Evolutionary conservation across 2,888 invertebrate species (phyloP).

Genomic region (Agrochola lychnidis): DNA sequence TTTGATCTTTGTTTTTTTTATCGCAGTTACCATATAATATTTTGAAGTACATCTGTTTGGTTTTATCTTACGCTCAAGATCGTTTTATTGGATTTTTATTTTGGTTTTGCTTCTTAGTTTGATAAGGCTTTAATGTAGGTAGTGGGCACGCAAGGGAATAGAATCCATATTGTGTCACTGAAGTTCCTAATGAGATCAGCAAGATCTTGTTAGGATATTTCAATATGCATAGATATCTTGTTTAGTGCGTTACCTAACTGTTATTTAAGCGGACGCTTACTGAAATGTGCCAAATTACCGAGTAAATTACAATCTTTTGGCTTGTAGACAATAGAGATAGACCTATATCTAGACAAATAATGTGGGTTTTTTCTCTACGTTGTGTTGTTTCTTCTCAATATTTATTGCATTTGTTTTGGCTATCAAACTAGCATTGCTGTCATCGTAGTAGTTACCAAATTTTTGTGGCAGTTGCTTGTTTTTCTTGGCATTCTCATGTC

Average conservation of each 20-base stretch:
- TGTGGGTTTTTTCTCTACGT: conserved; percentile 21
- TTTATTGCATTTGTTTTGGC: conserved; percentile 42
- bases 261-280: background rate
- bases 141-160: background rate
- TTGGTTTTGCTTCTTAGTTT: conserved; percentile 38
- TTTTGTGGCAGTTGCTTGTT: conserved; percentile 36
- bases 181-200: conserved; percentile 9
- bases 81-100: conserved; percentile 11
- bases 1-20: conserved; percentile 21
- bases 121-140: conserved; percentile 15
- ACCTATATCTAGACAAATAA: background rate
- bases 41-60: conserved; percentile 35
- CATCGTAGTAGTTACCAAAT: conserved; percentile 16
- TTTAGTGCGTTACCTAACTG: background rate
- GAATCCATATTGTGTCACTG: background rate
- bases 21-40: background rate
- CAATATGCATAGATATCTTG: background rate
- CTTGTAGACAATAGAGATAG: conserved; percentile 14
- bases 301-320: conserved; percentile 13
- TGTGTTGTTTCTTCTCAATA: conserved; percentile 11
- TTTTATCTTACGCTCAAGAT: conserved; percentile 13
- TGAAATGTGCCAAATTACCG: conserved; percentile 7
- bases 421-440: conserved; percentile 20
- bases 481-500: conserved; percentile 61
- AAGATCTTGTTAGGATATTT: conserved; percentile 10